phyloP scores from a whole-genome alignment of 2,888 invertebrate genomes.

The Ectropis crepuscularia region DNA sequence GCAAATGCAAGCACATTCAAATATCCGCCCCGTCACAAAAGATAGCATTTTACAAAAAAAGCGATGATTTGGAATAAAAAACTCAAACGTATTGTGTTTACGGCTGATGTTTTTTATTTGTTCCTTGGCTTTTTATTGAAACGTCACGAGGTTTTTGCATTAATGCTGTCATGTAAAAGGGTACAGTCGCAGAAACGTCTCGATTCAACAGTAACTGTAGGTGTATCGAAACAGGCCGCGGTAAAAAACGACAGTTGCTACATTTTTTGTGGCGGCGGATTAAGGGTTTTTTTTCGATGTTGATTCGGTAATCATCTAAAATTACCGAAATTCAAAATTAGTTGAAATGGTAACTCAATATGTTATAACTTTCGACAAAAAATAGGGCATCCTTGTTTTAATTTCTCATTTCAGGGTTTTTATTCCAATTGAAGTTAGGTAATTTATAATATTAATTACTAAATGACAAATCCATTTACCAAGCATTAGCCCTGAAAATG shows the following conservation, averaged over 20 bases:
- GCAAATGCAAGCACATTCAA: constrained; percentile 51
- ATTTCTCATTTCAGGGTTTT: no score
- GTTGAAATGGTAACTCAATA: constrained; percentile 9
- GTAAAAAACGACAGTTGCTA: constrained; percentile 59
- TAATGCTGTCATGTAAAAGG: constrained; percentile 52
- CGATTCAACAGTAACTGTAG: constrained; percentile 12
- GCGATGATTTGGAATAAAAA: constrained; percentile 40
- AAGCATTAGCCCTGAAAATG: no score
- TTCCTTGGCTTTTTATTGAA: constrained; percentile 56
- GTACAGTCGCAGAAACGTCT: constrained; percentile 54
- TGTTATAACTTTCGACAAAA: constrained; percentile 2
- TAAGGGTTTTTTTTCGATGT: constrained; percentile 39
- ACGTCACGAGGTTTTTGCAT: constrained; percentile 58
- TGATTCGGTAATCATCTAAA: constrained; percentile 44
- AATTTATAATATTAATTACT: no score
- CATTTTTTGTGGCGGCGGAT: constrained; percentile 54
- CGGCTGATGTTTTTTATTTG: constrained; percentile 26
- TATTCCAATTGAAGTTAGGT: no score
- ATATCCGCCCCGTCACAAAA: constrained; percentile 51
- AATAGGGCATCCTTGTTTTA: not conserved
- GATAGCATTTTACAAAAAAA: constrained; percentile 37
- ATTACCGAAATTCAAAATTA: constrained; percentile 42
- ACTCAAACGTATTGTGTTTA: constrained; percentile 32
- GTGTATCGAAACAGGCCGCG: constrained; percentile 43
- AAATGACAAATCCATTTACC: no score